Conservation (phyloP, 2,797 vertebrate genomes). For the Moxostoma hubbsi region DNA sequence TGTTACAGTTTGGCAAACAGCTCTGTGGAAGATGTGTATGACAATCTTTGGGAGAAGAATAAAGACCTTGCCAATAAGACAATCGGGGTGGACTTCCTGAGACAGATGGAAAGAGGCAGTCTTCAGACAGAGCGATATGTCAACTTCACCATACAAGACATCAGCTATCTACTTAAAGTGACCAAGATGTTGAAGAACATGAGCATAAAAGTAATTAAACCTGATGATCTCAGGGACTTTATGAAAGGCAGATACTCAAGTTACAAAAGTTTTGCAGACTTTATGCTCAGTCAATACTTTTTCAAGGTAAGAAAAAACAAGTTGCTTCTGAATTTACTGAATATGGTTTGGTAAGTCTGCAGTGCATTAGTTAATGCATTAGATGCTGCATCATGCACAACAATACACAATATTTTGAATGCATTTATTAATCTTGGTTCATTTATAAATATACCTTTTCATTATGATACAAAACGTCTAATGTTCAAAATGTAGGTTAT, state of each 20-base stretch:
- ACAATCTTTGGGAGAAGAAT: slow-evolving; percentile 48
- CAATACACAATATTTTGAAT: too few species aligned
- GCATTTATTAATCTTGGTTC: too few species aligned
- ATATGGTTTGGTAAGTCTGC: too few species aligned
- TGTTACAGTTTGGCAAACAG: neutral
- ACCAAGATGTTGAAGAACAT: slow-evolving; percentile 51
- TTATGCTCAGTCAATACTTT: slow-evolving; percentile 25
- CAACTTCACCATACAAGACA: slow-evolving; percentile 57
- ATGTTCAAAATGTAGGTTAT: too few species aligned
- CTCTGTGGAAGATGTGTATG: slow-evolving; percentile 46
- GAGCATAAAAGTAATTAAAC: slow-evolving; percentile 5
- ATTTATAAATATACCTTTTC: too few species aligned
- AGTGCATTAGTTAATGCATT: too few species aligned
- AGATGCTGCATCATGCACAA: too few species aligned
- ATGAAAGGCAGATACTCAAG: slow-evolving; percentile 44
- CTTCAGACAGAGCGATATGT: slow-evolving; percentile 53
- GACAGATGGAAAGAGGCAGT: slow-evolving; percentile 47
- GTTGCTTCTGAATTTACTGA: neutral
- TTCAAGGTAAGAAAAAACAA: slow-evolving; percentile 49
- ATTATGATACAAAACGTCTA: too few species aligned
- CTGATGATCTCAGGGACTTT: slow-evolving; percentile 40
- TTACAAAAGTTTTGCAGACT: slow-evolving; percentile 43
- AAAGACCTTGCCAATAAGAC: slow-evolving; percentile 40
- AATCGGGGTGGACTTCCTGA: slow-evolving; percentile 37
- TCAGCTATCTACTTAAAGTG: slow-evolving; percentile 48